Conservation (phyloP, 1,140 invertebrate genomes). For the Stegodyphus dumicola region DNA sequence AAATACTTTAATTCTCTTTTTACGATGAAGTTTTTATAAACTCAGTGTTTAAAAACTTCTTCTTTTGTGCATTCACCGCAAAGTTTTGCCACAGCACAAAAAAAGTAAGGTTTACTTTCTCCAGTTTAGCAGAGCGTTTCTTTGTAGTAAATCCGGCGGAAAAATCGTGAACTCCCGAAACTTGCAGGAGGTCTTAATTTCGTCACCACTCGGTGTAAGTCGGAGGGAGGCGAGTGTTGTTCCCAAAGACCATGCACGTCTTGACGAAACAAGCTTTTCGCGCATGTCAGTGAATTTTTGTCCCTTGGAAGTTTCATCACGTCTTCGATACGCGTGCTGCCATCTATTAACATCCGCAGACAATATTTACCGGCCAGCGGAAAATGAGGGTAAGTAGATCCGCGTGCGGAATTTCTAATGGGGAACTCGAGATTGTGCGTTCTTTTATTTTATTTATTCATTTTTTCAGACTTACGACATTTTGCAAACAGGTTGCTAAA, state of each 20-base stretch:
- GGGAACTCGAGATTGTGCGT: background rate
- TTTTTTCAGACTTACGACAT: background rate
- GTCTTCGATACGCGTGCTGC: conserved; percentile 43
- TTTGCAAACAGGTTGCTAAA: conserved; percentile 24
- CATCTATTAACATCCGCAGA: conserved; percentile 25
- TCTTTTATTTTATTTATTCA: background rate
- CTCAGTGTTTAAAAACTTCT: background rate
- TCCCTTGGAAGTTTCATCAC: conserved; percentile 33
- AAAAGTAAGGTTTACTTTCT: background rate
- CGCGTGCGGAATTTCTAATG: background rate
- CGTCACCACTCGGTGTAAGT: conserved; percentile 14
- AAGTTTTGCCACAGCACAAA: background rate
- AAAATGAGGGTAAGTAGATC: conserved; percentile 1
- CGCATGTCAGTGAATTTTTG: conserved; percentile 49
- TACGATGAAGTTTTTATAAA: background rate
- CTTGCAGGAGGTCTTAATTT: conserved; percentile 38
- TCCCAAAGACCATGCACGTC: conserved; percentile 18
- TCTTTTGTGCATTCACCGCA: background rate
- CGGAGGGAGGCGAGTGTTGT: conserved; percentile 25
- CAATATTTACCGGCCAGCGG: conserved; percentile 20
- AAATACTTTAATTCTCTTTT: background rate
- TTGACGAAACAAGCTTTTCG: conserved; percentile 19
- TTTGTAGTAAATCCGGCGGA: background rate
- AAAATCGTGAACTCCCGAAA: background rate
- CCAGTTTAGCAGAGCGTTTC: background rate